Conservation (phyloP, 2,113 vertebrate genomes). For the Cranoglanis bouderius region DNA sequence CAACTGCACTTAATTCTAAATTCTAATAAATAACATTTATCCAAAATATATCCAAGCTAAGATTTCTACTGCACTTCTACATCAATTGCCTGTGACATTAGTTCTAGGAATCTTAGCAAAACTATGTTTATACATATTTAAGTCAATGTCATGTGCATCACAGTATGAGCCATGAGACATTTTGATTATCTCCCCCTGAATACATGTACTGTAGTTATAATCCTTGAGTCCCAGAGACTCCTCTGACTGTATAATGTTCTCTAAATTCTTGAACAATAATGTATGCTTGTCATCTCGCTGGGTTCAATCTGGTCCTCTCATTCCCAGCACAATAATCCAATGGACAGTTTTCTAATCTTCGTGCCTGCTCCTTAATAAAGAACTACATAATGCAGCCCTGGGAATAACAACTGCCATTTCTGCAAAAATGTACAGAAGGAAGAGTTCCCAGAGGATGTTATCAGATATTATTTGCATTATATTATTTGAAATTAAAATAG, state of each 20-base stretch:
- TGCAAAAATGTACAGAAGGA: background rate
- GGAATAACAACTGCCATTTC: conserved; percentile 5
- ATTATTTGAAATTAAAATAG: background rate
- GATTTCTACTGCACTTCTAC: background rate
- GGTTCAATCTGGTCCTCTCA: conserved; percentile 22
- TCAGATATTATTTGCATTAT: background rate
- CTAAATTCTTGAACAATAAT: background rate
- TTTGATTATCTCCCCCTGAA: conserved; percentile 7
- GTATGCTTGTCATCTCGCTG: background rate
- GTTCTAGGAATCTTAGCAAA: background rate
- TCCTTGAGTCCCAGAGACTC: background rate
- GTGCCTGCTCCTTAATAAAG: background rate
- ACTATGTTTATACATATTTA: background rate
- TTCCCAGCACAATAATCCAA: background rate
- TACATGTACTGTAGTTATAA: conserved; percentile 11
- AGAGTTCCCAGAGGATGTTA: background rate
- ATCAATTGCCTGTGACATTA: background rate
- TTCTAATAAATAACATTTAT: background rate
- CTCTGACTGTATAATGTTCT: background rate
- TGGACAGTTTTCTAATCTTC: conserved; percentile 13
- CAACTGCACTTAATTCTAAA: background rate
- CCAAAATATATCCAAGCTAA: background rate
- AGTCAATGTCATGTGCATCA: background rate
- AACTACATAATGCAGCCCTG: background rate
- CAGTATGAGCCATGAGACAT: background rate